A percentile compares a stretch with the other conserved stretches of the same genome.
Evolutionary conservation across 2,797 vertebrate genomes (phyloP).

Genomic region (Pangasius macronema): DNA sequence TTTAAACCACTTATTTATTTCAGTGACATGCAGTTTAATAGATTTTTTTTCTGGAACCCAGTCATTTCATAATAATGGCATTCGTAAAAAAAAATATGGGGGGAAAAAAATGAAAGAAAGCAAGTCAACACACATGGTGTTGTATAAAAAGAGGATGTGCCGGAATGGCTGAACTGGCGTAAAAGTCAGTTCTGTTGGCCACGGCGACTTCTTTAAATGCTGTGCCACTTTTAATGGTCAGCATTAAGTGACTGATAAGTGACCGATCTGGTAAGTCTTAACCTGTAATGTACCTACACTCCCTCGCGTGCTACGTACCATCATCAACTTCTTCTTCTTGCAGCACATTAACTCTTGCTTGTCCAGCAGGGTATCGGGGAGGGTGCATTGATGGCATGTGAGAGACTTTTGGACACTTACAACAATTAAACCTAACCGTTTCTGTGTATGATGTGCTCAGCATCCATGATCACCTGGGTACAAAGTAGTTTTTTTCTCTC

Average conservation of each 20-base stretch:
- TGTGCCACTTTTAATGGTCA: background rate
- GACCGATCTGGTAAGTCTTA: background rate
- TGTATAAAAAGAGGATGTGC: too few relatives aligned
- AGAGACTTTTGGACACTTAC: background rate
- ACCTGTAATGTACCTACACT: background rate
- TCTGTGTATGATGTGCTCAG: background rate
- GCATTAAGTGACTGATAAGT: background rate
- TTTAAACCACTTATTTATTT: background rate
- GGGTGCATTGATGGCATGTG: background rate
- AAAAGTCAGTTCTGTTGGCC: background rate
- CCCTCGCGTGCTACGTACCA: background rate
- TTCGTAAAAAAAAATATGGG: background rate
- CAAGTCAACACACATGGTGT: too few relatives aligned
- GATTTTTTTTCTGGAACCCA: too few relatives aligned
- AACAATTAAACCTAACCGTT: background rate
- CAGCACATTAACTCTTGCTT: background rate
- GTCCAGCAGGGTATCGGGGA: background rate
- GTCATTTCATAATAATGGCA: background rate
- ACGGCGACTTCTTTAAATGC: background rate
- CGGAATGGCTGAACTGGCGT: background rate
- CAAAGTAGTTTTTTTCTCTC: too few relatives aligned
- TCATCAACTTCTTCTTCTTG: background rate
- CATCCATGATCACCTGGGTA: background rate
- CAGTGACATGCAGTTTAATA: too few relatives aligned
- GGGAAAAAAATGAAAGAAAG: background rate